Conservation (phyloP, 2,797 vertebrate species). For the Botia almorhae region DNA sequence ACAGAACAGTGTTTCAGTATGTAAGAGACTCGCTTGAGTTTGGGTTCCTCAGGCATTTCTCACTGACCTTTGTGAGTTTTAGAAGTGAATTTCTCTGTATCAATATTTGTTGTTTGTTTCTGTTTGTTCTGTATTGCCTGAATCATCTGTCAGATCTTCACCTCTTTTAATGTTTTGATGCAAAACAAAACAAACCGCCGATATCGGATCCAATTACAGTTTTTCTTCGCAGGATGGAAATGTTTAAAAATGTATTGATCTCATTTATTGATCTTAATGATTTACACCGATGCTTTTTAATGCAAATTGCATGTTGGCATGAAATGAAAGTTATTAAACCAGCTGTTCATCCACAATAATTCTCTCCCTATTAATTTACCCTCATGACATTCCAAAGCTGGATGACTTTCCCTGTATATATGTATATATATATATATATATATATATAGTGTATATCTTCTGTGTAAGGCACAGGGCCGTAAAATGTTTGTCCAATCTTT, state of each 20-base stretch:
- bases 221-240: slow-evolving; percentile 67
- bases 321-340: too few relatives aligned
- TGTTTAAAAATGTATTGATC: slow-evolving; percentile 76
- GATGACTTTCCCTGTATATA: background rate
- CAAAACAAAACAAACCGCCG: slow-evolving; percentile 66
- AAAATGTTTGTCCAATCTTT: too few relatives aligned
- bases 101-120: slow-evolving; percentile 76
- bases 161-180: slow-evolving; percentile 73
- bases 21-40: background rate
- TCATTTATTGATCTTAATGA: slow-evolving; percentile 53
- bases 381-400: background rate
- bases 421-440: too few relatives aligned
- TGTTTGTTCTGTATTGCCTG: slow-evolving; percentile 72
- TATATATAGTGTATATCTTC: too few relatives aligned
- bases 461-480: too few relatives aligned
- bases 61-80: slow-evolving; percentile 11
- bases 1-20: background rate
- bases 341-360: background rate
- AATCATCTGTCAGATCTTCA: slow-evolving; percentile 75
- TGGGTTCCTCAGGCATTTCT: background rate
- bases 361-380: background rate
- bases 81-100: slow-evolving; percentile 62
- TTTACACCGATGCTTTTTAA: slow-evolving; percentile 66
- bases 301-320: slow-evolving; percentile 57
- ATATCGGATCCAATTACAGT: slow-evolving; percentile 76